Evolutionary conservation across 2,797 vertebrate genomes (phyloP).

Genomic region (Botia kubotai): DNA sequence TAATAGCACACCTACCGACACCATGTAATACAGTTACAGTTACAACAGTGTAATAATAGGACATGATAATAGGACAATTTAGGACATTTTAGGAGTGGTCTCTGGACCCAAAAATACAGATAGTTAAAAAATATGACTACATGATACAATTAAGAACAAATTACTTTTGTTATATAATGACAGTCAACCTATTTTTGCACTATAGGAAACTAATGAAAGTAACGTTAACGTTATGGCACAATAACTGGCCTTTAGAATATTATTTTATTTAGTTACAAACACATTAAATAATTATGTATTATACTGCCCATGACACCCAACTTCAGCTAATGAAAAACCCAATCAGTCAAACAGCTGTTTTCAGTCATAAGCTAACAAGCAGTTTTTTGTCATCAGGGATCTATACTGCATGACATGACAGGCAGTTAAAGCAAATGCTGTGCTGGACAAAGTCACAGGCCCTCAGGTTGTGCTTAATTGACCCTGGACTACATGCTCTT

Average conservation of each 20-base stretch:
- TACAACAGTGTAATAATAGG: background rate
- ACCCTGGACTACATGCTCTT: background rate
- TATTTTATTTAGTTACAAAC: too few relatives aligned
- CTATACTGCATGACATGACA: background rate
- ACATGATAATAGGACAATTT: background rate
- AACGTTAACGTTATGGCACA: background rate
- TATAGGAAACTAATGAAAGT: background rate
- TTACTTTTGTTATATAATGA: background rate
- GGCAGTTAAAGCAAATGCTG: constrained; percentile 7
- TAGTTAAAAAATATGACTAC: background rate
- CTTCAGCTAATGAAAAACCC: background rate
- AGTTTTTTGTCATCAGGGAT: background rate
- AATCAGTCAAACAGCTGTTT: background rate
- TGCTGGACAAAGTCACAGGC: background rate
- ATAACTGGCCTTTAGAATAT: background rate
- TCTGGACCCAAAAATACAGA: background rate
- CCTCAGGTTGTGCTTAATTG: background rate
- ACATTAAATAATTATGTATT: too few relatives aligned
- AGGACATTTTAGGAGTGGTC: background rate
- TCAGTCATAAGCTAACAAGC: background rate
- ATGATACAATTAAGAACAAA: background rate
- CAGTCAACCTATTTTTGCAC: background rate
- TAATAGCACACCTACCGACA: background rate
- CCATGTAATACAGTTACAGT: background rate
- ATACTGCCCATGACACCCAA: too few relatives aligned